phyloP scores from a whole-genome alignment of 1,140 invertebrate species.

The Plodia interpunctella region DNA sequence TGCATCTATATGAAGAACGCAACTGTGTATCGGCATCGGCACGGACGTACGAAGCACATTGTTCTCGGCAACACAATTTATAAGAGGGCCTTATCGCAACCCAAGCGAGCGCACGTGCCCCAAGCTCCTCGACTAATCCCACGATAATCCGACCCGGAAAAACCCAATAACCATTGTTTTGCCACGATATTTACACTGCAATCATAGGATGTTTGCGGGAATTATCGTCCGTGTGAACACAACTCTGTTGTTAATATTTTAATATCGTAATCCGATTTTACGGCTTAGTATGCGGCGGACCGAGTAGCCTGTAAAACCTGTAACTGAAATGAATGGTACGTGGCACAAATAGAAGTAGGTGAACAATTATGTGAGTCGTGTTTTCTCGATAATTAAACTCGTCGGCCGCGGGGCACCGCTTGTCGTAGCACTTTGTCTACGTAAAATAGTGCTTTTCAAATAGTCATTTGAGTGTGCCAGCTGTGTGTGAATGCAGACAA shows the following conservation, averaged over 20 bases:
- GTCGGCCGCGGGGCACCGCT: slow-evolving; percentile 23
- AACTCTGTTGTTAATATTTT: slow-evolving; percentile 44
- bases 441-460: slow-evolving; percentile 40
- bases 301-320: slow-evolving; percentile 22
- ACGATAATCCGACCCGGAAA: slow-evolving; percentile 64
- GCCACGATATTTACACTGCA: slow-evolving; percentile 45
- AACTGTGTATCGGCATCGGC: slow-evolving; percentile 23
- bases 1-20: slow-evolving; percentile 31
- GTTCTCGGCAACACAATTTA: slow-evolving; percentile 29
- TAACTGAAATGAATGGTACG: slow-evolving; percentile 40
- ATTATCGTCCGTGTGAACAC: slow-evolving; percentile 50
- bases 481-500: slow-evolving; percentile 39
- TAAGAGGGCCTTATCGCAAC: slow-evolving; percentile 34
- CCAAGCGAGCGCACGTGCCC: slow-evolving; percentile 41
- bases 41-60: slow-evolving; percentile 28
- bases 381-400: slow-evolving; percentile 39
- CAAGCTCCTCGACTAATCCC: slow-evolving; percentile 44
- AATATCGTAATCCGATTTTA: slow-evolving; percentile 45
- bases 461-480: slow-evolving; percentile 25
- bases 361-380: slow-evolving; percentile 31
- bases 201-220: slow-evolving; percentile 45
- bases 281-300: slow-evolving; percentile 36
- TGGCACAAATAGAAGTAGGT: slow-evolving; percentile 29
- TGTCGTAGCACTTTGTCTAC: slow-evolving; percentile 35
- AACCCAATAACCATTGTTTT: slow-evolving; percentile 61